Conservation (phyloP, 2,113 vertebrate genomes). For the Choloepus hoffmanni region DNA sequence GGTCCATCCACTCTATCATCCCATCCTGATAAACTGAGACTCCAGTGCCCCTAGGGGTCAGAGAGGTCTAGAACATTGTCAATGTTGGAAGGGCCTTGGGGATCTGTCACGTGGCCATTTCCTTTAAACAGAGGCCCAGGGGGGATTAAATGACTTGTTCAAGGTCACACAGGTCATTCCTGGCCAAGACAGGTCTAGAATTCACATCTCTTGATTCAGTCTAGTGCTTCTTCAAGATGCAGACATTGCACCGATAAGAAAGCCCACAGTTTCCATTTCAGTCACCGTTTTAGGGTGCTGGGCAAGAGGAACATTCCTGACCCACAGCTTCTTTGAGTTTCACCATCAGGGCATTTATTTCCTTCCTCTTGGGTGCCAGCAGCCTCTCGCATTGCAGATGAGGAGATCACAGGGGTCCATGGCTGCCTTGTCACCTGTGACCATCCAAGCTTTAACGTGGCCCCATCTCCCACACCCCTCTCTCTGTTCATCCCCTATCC, state of each 20-base stretch:
- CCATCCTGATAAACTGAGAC: neutral
- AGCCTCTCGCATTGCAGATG: neutral
- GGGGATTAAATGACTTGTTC: no score
- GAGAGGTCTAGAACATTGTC: neutral
- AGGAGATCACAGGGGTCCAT: neutral
- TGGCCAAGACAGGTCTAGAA: neutral
- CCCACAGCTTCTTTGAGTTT: neutral
- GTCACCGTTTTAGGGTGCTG: neutral
- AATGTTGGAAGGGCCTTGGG: neutral
- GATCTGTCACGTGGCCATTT: neutral
- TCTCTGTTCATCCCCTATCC: neutral
- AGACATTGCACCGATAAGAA: neutral
- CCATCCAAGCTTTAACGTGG: neutral
- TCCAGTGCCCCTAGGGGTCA: neutral
- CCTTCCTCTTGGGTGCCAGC: fast-evolving
- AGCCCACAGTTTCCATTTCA: no score
- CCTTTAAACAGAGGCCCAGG: neutral
- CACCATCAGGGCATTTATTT: neutral
- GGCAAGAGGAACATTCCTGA: neutral
- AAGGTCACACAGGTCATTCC: neutral
- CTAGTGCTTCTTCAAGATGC: neutral
- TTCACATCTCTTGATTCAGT: neutral
- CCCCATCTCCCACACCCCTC: neutral
- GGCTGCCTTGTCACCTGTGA: neutral
- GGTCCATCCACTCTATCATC: neutral